Evolutionary conservation across 2,797 vertebrate species (phyloP), one percentile per base, ranked within the genome.

Genomic region (Scolopax bukidnonensis): DNA sequence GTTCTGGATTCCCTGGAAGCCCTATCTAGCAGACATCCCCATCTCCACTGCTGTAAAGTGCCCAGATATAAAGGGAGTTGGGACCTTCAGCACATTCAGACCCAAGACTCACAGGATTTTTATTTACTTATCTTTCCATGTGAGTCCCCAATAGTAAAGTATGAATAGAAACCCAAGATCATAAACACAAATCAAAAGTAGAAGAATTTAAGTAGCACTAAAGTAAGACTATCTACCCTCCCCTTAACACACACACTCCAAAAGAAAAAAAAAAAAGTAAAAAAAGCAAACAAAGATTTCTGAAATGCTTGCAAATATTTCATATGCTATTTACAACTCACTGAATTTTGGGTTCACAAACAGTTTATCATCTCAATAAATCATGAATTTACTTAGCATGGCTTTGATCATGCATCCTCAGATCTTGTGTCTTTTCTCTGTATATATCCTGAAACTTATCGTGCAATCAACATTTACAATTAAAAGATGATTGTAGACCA

Each of bases 91-190:
- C 24, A 67, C 13, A 57, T 25, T 80, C 45, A 76, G 12, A 61
- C 1, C 3, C 48, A 75, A 75, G 28, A 51, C 30, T 65, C 38
- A 7, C 1, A 24, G 15, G 2, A 0, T 0, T 10, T 5, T 12
- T 63, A 59, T 57, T 41, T 17, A 7, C 24, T 81, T 63, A 28
- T 53, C 17, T 15, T 78, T 67, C 45, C 24, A 33, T 16, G 10
- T 9, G 12, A 27, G n/a, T 13, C 38, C 12, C 23, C 43, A 90
- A 33, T 4, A 63, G 21, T 11, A 43, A 6, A 18, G 7, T n/a
- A n/a, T 11, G 23, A 83, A 43, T 6, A 71, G 40, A 90, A 85
- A 36, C 11, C 12, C 20, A 38, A 47, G 18, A 76, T 57, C 14
- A 57, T 5, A 51, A 70, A 60, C 16, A 16, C 6, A 87, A 79